phyloP scores from a whole-genome alignment of 2,113 vertebrate genomes.

The Paralichthys olivaceus region DNA sequence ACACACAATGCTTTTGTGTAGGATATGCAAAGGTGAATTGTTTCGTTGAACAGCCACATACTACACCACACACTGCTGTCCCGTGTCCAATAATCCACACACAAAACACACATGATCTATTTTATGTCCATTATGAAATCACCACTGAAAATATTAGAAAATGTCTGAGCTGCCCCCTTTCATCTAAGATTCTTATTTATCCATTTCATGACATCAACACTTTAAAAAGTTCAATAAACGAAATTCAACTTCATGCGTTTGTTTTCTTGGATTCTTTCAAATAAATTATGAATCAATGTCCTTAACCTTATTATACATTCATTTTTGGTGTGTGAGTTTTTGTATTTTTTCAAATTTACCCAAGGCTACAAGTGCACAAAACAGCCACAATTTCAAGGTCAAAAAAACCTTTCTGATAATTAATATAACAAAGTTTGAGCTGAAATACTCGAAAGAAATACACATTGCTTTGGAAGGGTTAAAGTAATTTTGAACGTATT shows the following conservation, averaged over 20 bases:
- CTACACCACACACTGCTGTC: slow-evolving; percentile 25
- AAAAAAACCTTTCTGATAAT: neutral
- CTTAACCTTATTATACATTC: neutral
- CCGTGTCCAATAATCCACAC: slow-evolving; percentile 31
- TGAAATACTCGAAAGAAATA: slow-evolving; percentile 2
- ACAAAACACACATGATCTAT: slow-evolving; percentile 23
- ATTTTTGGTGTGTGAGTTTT: neutral
- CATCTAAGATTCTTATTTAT: slow-evolving; percentile 36
- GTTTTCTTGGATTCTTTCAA: neutral
- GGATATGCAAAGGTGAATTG: slow-evolving; percentile 40
- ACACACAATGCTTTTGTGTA: slow-evolving; percentile 24
- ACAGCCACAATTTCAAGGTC: neutral
- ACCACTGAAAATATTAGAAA: slow-evolving; percentile 44
- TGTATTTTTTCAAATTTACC: neutral
- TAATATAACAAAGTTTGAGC: neutral
- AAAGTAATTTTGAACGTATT: neutral
- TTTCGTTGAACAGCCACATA: slow-evolving; percentile 35
- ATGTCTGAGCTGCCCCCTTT: slow-evolving; percentile 20
- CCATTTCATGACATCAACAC: slow-evolving; percentile 24
- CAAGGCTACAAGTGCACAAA: neutral
- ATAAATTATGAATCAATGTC: slow-evolving; percentile 17
- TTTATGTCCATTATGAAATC: slow-evolving; percentile 39
- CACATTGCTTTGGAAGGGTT: neutral
- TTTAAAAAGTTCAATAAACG: slow-evolving; percentile 4
- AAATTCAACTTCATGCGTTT: slow-evolving; percentile 6